Conservation (phyloP, 1,140 invertebrate species). For the Capitella teleta region DNA sequence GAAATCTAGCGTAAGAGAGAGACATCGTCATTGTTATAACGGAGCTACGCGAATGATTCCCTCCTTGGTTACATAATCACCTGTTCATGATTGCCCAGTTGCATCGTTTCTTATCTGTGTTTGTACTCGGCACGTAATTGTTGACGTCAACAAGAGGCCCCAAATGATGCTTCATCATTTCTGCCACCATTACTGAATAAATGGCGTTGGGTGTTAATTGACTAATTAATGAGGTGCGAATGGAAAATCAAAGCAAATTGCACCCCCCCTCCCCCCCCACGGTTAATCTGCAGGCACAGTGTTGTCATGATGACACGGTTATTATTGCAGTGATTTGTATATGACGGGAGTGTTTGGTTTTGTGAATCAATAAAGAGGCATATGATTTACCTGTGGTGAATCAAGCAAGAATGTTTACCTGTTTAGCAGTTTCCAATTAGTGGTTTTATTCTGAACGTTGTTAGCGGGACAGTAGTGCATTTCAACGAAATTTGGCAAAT, state of each 20-base stretch:
- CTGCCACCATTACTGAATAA: background rate
- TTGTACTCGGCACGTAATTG: background rate
- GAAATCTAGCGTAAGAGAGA: constrained; percentile 3
- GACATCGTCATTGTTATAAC: background rate
- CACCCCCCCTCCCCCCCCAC: background rate
- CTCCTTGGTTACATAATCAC: background rate
- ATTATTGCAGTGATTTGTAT: background rate
- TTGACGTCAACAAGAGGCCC: background rate
- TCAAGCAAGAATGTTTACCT: constrained; percentile 18
- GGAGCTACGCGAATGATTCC: background rate
- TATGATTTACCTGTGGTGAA: background rate
- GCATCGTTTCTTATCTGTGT: background rate
- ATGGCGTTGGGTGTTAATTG: too few species aligned
- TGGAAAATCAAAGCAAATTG: background rate
- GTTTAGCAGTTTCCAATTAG: constrained; percentile 38
- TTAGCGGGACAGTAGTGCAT: constrained; percentile 36
- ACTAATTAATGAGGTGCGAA: background rate
- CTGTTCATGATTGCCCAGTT: background rate
- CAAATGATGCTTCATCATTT: background rate
- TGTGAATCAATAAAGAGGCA: background rate
- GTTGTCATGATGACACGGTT: background rate
- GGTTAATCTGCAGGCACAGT: background rate
- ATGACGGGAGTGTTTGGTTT: background rate
- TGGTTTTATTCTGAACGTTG: constrained; percentile 28
- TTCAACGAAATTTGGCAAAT: constrained; percentile 34